Conservation (phyloP, 2,888 invertebrate genomes). For the Dynastes hyllus region DNA sequence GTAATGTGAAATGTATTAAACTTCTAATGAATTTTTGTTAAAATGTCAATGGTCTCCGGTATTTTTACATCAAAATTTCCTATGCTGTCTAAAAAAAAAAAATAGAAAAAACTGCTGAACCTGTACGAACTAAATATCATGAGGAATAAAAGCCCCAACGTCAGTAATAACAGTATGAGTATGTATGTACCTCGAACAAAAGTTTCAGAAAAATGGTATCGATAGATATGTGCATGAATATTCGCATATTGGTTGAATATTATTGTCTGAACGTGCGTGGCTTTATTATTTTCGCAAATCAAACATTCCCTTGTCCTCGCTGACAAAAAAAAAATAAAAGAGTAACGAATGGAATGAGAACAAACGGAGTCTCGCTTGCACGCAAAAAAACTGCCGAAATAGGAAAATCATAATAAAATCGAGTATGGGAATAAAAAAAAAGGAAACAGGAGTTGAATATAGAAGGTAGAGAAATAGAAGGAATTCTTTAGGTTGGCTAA, state of each 20-base stretch:
- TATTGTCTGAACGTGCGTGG: constrained; percentile 32
- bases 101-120: neutral
- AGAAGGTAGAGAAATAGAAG: too few relatives aligned
- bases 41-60: too few relatives aligned
- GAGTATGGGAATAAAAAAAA: neutral
- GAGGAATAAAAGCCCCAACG: neutral
- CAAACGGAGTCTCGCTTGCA: neutral
- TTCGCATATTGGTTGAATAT: constrained; percentile 33
- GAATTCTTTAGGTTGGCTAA: too few relatives aligned
- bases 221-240: constrained; percentile 16
- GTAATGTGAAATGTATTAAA: too few relatives aligned
- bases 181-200: neutral
- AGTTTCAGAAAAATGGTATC: constrained; percentile 22
- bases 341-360: constrained; percentile 10
- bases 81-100: neutral
- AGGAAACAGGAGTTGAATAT: too few relatives aligned
- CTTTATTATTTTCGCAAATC: constrained; percentile 47
- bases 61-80: too few relatives aligned
- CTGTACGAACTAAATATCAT: neutral
- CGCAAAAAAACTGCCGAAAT: constrained; percentile 13
- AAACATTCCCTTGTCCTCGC: constrained; percentile 24
- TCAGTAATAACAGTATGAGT: neutral
- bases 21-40: too few relatives aligned
- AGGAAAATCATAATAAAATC: constrained; percentile 28
- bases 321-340: constrained; percentile 24